Conservation (phyloP, 1,140 invertebrate species). For the Drosophila persimilis region DNA sequence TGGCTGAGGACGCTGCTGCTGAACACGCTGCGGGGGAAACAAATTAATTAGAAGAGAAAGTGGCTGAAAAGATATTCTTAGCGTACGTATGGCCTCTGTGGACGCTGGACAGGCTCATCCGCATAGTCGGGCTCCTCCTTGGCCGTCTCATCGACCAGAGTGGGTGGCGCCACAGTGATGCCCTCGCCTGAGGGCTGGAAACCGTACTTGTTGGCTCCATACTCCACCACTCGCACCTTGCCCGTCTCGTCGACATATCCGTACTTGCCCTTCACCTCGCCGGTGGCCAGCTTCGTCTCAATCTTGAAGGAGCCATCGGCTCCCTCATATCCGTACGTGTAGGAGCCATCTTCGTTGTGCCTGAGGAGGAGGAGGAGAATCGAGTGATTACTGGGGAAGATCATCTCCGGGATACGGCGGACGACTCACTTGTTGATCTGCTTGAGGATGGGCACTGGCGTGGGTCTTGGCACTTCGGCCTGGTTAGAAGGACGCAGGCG, state of each 20-base stretch:
- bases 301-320: constrained; percentile 94
- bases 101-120: constrained; percentile 82
- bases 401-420: background rate
- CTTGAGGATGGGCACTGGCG: constrained; percentile 91
- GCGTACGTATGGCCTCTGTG: constrained; percentile 81
- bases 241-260: constrained; percentile 93
- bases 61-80: background rate
- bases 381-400: background rate
- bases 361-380: constrained; percentile 75
- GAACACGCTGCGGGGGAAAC: constrained; percentile 42
- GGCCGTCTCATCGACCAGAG: constrained; percentile 89
- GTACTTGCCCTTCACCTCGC: constrained; percentile 93
- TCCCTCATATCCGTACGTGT: constrained; percentile 94
- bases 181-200: constrained; percentile 94
- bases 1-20: constrained; percentile 64
- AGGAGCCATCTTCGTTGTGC: constrained; percentile 93
- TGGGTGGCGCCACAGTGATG: constrained; percentile 92
- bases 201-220: constrained; percentile 93
- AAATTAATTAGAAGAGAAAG: background rate
- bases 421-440: constrained; percentile 89
- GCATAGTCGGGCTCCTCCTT: constrained; percentile 83
- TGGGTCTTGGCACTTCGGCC: constrained; percentile 84
- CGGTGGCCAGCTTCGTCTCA: constrained; percentile 90
- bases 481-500: constrained; percentile 83
- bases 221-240: constrained; percentile 91